phyloP scores from a whole-genome alignment of 2,797 vertebrate genomes.

The Parambassis ranga region DNA sequence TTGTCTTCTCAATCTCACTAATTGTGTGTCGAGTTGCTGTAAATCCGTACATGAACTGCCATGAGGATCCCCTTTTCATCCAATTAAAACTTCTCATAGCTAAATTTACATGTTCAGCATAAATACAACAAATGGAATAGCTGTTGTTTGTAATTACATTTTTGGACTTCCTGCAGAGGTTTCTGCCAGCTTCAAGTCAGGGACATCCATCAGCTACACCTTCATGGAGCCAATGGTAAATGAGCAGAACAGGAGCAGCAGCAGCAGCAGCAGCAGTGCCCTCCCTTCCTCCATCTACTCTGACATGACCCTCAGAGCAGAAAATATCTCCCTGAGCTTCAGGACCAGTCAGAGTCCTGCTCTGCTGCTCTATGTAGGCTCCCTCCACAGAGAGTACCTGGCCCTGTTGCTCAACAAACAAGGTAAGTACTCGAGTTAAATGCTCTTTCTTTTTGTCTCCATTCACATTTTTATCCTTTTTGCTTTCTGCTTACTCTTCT shows the following conservation, averaged over 20 bases:
- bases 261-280: slow-evolving; percentile 83
- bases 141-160: not conserved
- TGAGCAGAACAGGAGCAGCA: slow-evolving; percentile 84
- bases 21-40: slow-evolving; percentile 28
- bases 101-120: not conserved
- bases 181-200: slow-evolving; percentile 87
- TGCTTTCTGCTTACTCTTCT: not conserved
- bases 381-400: slow-evolving; percentile 86
- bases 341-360: slow-evolving; percentile 84
- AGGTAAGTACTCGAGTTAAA: slow-evolving; percentile 80
- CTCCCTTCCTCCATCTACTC: slow-evolving; percentile 82
- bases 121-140: not conserved
- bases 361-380: slow-evolving; percentile 84
- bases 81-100: not conserved
- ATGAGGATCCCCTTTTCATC: not conserved
- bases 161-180: slow-evolving; percentile 81
- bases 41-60: too few relatives aligned
- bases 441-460: not conserved
- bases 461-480: not conserved
- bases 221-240: slow-evolving; percentile 82
- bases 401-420: slow-evolving; percentile 87
- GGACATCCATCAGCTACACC: slow-evolving; percentile 84
- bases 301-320: slow-evolving; percentile 81
- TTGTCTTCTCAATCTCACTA: slow-evolving; percentile 14
- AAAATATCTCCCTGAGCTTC: slow-evolving; percentile 86